A percentile compares a stretch with the other conserved stretches of the same genome.
phyloP scores from a whole-genome alignment of 2,888 invertebrate species.

The Drosophila silvestris region DNA sequence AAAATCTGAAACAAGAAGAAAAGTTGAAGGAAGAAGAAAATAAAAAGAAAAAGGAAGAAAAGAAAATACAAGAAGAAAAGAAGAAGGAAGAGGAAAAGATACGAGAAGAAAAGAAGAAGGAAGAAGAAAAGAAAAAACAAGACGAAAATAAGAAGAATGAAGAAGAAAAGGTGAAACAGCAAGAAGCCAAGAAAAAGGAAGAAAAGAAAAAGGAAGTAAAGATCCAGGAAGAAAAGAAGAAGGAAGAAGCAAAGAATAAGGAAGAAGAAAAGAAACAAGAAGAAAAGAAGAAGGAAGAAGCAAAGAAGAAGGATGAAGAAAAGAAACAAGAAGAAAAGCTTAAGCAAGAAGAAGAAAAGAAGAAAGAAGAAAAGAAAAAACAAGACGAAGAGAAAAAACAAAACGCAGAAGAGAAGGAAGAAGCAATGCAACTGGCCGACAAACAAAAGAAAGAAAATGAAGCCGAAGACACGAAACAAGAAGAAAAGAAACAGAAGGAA shows the following conservation, averaged over 20 bases:
- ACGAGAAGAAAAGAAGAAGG: not conserved
- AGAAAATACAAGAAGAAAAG: not conserved
- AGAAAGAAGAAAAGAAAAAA: conserved; percentile 39
- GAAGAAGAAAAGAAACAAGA: not conserved
- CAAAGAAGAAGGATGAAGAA: not conserved
- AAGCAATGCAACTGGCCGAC: not conserved
- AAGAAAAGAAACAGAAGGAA: conserved; percentile 52
- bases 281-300: not conserved
- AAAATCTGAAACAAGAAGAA: not conserved
- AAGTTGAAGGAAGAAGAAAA: not conserved
- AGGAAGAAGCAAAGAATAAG: not conserved
- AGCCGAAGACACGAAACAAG: conserved; percentile 44
- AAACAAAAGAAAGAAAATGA: not conserved
- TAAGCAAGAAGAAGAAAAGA: not conserved
- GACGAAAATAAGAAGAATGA: not conserved
- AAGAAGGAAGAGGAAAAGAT: not conserved
- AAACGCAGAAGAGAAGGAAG: conserved; percentile 48
- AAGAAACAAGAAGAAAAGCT: not conserved
- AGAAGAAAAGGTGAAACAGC: not conserved
- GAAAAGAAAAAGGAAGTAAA: not conserved
- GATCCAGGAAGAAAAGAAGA: not conserved
- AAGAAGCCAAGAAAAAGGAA: not conserved
- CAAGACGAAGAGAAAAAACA: conserved; percentile 17
- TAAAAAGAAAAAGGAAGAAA: not conserved
- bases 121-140: not conserved